Conservation (phyloP, 2,113 vertebrate genomes). For the Saccopteryx bilineata region DNA sequence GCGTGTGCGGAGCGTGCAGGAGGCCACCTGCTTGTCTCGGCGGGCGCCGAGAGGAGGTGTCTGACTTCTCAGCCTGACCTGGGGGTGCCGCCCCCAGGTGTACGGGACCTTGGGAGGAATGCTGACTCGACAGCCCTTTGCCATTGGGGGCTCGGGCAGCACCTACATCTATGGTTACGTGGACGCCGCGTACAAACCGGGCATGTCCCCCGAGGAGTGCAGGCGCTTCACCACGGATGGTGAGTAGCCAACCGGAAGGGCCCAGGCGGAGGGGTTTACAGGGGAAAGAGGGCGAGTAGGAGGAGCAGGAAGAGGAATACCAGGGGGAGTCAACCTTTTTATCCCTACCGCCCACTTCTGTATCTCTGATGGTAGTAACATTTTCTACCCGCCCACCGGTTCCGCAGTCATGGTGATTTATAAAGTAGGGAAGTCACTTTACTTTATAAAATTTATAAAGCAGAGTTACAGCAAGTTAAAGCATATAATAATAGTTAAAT, state of each 20-base stretch:
- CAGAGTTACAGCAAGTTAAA: too few relatives aligned
- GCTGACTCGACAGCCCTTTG: slow-evolving; percentile 91
- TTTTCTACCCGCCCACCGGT: too few relatives aligned
- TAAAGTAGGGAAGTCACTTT: too few relatives aligned
- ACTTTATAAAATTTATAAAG: too few relatives aligned
- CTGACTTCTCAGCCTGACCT: not conserved
- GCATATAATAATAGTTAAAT: too few relatives aligned
- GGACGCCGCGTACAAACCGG: slow-evolving; percentile 90
- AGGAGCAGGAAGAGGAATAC: not conserved
- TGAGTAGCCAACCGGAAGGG: slow-evolving; percentile 67
- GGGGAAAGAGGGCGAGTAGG: not conserved
- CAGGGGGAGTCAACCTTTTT: too few relatives aligned
- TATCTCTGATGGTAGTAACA: too few relatives aligned
- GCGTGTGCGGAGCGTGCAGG: too few relatives aligned
- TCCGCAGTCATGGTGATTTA: too few relatives aligned
- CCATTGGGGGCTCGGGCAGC: slow-evolving; percentile 93
- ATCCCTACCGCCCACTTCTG: too few relatives aligned
- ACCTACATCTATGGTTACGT: slow-evolving; percentile 93
- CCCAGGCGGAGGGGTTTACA: rapidly evolving
- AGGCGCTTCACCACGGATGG: slow-evolving; percentile 91
- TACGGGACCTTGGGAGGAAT: slow-evolving; percentile 91
- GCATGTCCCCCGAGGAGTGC: slow-evolving; percentile 89
- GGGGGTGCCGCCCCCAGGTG: slow-evolving; percentile 85
- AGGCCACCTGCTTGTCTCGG: not conserved
- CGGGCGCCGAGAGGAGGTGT: not conserved